Evolutionary conservation across 1,140 invertebrate species (phyloP), one percentile per base, ranked within the genome.

Genomic region (Ephestia elutella): DNA sequence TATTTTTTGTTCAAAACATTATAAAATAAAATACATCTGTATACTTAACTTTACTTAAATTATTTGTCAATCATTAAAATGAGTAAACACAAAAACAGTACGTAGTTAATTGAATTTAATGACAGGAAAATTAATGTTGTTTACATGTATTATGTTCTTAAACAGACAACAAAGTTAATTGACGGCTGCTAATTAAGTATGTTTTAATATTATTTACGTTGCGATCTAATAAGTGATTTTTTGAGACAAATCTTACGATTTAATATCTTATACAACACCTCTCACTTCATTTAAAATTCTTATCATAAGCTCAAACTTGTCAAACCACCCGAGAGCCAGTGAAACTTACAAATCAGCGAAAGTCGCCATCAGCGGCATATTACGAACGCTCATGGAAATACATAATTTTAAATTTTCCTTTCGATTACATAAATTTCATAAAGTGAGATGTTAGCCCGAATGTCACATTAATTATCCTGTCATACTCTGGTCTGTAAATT

Each of bases 371-470:
- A 58, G 63, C 63, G 62, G 21, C 21, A 25, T 61, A 60, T 59
- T 68, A 70, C 66, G 65, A 63, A 65, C 62, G 63, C 68, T 76
- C 74, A 75, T 80, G 74, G 71, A 75, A 78, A 78, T 80, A 70
- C 21, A 63, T 59, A 58, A 62, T 25, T 75, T 74, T 75, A 64
- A 62, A 68, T 69, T 75, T 74, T 75, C 74, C 64, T 70, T 74
- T 68, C 55, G 63, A 70, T 77, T 75, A 66, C 71, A 70, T 74
- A 75, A 64, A 77, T 18, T 21, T 71, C 54, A 63, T 49, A 63
- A 64, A 65, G 63, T 68, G 56, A 67, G 61, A 63, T 57, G 38
- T 44, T 44, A 13, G 32, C 32, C 3, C 3, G 32, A 13, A 35
- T 35, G 32, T 10, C 32, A 35, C 32, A 5, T 35, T 35, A 35